Evolutionary conservation across 1,140 invertebrate species (phyloP).

Genomic region (Euglossa dilemma): DNA sequence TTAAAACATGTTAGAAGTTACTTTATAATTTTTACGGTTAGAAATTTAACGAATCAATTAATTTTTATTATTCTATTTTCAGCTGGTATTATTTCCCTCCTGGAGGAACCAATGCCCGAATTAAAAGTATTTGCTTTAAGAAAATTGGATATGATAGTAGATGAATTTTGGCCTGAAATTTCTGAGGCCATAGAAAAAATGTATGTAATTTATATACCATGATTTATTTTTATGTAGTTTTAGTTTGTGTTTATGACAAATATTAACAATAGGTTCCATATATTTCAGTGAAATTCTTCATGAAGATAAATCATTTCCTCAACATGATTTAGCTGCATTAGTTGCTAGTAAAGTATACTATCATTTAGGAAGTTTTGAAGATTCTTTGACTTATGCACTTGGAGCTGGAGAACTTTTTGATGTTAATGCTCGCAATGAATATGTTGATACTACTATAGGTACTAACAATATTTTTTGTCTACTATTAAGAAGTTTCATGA

Average conservation of each 20-base stretch:
- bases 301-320: conserved; percentile 94
- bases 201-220: conserved; percentile 81
- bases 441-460: conserved; percentile 97
- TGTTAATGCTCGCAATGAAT: conserved; percentile 95
- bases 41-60: background rate
- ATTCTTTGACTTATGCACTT: conserved; percentile 96
- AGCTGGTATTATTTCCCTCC: conserved; percentile 97
- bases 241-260: conserved; percentile 15
- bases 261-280: conserved; percentile 29
- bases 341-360: conserved; percentile 99
- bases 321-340: conserved; percentile 96
- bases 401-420: conserved; percentile 97
- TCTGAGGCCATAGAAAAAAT: conserved; percentile 99
- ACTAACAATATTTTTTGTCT: conserved; percentile 61
- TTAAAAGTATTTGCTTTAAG: conserved; percentile 96
- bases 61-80: conserved; percentile 74
- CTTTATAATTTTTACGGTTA: background rate
- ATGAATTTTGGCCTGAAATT: conserved; percentile 99
- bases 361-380: conserved; percentile 97
- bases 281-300: conserved; percentile 93
- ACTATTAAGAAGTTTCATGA: conserved; percentile 1
- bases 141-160: conserved; percentile 96
- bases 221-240: conserved; percentile 26
- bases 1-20: background rate
- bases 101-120: conserved; percentile 96